Percentiles rank a stretch among this genome's conserved stretches.
These are phyloP conservation scores for Crioceris asparagi DNA, from an alignment of 2,888 invertebrate genomes.

Conservation along the genomic window DNA sequence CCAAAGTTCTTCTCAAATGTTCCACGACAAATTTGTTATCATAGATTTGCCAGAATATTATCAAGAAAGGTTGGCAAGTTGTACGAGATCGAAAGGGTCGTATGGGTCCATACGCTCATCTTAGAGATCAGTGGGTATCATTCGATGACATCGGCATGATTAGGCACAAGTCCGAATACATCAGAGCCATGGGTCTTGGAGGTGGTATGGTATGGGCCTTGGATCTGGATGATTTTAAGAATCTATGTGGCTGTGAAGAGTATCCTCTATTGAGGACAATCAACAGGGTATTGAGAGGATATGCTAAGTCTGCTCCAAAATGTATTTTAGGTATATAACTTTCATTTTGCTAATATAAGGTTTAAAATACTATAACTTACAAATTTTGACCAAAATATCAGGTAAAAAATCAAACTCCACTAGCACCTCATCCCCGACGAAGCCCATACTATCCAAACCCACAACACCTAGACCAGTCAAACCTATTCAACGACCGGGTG, in stretches of 20 bases:
- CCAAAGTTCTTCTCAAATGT: not conserved
- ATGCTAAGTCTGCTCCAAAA: conserved; percentile 52
- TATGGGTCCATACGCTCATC: conserved; percentile 80
- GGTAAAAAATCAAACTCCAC: conserved; percentile 4
- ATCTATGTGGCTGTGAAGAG: conserved; percentile 69
- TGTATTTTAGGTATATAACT: conserved; percentile 44
- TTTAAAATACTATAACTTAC: not conserved
- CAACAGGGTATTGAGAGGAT: conserved; percentile 65
- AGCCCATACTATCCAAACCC: conserved; percentile 8
- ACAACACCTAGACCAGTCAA: not conserved
- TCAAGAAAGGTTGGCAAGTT: conserved; percentile 62
- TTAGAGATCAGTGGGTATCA: conserved; percentile 84
- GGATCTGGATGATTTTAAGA: conserved; percentile 78
- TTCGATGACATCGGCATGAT: conserved; percentile 83
- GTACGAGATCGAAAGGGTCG: conserved; percentile 66
- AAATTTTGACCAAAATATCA: not conserved
- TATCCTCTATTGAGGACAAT: conserved; percentile 71
- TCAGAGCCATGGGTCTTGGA: conserved; percentile 67
- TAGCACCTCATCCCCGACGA: conserved; percentile 1
- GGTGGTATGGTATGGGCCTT: conserved; percentile 87
- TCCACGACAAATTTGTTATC: conserved; percentile 11
- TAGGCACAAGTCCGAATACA: conserved; percentile 70
- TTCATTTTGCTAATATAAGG: no score
- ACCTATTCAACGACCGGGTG: not conserved
- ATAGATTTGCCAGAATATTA: conserved; percentile 71